A percentile compares a stretch with the other conserved stretches of the same genome.
These are phyloP conservation scores for Diachrysia chrysitis DNA, from an alignment of 2,888 invertebrate genomes.

Conservation along the genomic window DNA sequence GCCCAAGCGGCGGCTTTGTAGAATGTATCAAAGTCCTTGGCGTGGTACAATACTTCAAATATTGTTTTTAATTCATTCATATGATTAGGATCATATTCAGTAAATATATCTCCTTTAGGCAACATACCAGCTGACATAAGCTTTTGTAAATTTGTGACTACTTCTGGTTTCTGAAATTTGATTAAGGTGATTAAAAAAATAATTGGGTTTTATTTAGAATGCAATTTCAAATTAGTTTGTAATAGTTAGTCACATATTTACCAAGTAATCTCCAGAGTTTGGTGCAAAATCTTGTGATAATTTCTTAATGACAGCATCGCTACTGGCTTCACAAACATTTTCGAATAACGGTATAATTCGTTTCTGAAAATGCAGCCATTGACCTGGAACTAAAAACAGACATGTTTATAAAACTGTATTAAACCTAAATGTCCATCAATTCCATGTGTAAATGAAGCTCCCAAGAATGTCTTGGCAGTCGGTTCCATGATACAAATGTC, in stretches of 20 bases:
- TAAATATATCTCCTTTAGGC: conserved; percentile 79
- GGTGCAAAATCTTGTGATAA: conserved; percentile 74
- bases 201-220: background rate
- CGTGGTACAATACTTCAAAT: conserved; percentile 86
- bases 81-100: conserved; percentile 76
- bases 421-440: background rate
- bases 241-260: conserved; percentile 53
- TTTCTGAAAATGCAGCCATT: conserved; percentile 80
- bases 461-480: conserved; percentile 30
- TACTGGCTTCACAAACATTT: conserved; percentile 81
- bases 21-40: conserved; percentile 89
- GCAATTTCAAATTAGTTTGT: no score
- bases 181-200: conserved; percentile 7
- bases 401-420: conserved; percentile 6
- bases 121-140: conserved; percentile 72
- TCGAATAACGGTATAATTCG: conserved; percentile 79
- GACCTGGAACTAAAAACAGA: conserved; percentile 68
- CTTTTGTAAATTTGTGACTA: conserved; percentile 69
- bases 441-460: conserved; percentile 6
- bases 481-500: conserved; percentile 22
- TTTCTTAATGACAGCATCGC: conserved; percentile 64
- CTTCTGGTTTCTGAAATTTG: conserved; percentile 74
- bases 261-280: conserved; percentile 74
- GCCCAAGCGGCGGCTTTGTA: conserved; percentile 89
- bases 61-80: conserved; percentile 74